These are phyloP conservation scores for Noctua janthe DNA, from an alignment of 2,888 invertebrate genomes.

Conservation along the genomic window DNA sequence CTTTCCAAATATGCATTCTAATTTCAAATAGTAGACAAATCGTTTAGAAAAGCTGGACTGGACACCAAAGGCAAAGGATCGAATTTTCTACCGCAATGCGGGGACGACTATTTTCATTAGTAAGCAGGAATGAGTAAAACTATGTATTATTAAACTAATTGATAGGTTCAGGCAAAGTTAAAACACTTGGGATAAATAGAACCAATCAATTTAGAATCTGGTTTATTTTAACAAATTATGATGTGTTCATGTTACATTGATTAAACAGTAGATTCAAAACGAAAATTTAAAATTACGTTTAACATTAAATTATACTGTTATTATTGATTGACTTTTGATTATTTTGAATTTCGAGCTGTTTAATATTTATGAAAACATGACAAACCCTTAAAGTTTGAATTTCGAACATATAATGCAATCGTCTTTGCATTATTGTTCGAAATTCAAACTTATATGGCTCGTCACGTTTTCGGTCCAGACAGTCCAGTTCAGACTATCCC, in stretches of 20 bases:
- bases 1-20: neutral
- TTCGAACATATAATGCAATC: neutral
- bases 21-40: neutral
- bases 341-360: neutral
- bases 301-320: too few species aligned
- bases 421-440: neutral
- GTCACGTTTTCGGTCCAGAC: neutral
- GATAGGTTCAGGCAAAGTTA: neutral
- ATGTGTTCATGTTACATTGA: neutral
- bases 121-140: neutral
- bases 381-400: neutral
- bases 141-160: neutral
- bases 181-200: neutral
- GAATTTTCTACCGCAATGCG: constrained; percentile 14
- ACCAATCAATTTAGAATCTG: neutral
- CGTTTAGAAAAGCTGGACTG: neutral
- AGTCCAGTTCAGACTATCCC: too few species aligned
- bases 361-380: neutral
- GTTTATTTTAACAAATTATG: neutral
- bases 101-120: neutral
- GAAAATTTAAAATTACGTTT: too few species aligned
- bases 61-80: neutral
- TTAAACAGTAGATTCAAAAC: neutral
- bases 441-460: neutral
- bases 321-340: too few species aligned